phyloP scores from a whole-genome alignment of 2,113 vertebrate genomes.

The Ornithorhynchus anatinus region DNA sequence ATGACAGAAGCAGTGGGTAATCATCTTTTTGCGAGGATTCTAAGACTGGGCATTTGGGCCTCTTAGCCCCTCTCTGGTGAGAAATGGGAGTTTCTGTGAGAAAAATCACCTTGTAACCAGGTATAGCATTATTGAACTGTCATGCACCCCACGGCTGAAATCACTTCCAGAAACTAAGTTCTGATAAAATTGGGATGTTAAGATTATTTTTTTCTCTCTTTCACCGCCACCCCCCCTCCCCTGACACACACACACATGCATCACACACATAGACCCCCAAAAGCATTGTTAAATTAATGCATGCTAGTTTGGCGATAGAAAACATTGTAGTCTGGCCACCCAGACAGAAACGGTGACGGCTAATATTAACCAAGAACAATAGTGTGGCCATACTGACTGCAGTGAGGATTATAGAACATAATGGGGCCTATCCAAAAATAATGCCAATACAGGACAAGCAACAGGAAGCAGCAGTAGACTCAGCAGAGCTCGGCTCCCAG shows the following conservation, averaged over 20 bases:
- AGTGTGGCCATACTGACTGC: slow-evolving; percentile 83
- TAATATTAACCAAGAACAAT: slow-evolving; percentile 89
- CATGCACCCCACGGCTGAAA: slow-evolving; percentile 30
- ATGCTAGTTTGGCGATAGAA: slow-evolving; percentile 55
- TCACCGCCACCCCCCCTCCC: not conserved
- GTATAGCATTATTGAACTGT: slow-evolving; percentile 53
- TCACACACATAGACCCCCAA: slow-evolving; percentile 2
- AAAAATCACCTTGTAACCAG: slow-evolving; percentile 64
- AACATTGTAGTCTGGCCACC: slow-evolving; percentile 76
- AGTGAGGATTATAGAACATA: slow-evolving; percentile 94
- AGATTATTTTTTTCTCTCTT: not conserved
- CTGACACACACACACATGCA: no score
- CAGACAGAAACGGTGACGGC: slow-evolving; percentile 78
- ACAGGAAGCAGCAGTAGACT: slow-evolving; percentile 93
- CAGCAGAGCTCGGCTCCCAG: slow-evolving; percentile 84
- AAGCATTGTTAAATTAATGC: slow-evolving; percentile 48
- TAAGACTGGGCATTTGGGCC: slow-evolving; percentile 63
- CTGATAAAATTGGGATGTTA: not conserved
- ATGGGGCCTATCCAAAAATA: slow-evolving; percentile 89
- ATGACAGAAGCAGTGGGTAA: slow-evolving; percentile 72
- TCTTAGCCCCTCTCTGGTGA: slow-evolving; percentile 51
- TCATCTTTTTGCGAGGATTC: slow-evolving; percentile 64
- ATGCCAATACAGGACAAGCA: slow-evolving; percentile 85
- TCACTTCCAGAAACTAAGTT: slow-evolving; percentile 17
- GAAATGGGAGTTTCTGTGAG: slow-evolving; percentile 64